Percentiles rank a stretch among this genome's conserved stretches.
Conservation (phyloP, 2,113 vertebrate species). For the Empidonax traillii region DNA sequence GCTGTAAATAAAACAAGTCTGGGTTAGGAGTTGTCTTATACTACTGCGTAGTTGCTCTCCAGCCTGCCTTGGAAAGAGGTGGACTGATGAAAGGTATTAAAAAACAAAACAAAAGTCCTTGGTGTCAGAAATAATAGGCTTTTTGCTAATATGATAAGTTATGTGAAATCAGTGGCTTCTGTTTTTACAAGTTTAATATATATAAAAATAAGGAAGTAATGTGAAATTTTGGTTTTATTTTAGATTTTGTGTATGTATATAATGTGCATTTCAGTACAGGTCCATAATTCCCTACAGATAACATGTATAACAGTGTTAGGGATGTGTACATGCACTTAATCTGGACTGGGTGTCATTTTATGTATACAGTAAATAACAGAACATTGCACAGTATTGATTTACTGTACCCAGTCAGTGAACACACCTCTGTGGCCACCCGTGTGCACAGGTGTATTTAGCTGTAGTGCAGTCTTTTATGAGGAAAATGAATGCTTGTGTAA, state of each 20-base stretch:
- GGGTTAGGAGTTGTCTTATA: background rate
- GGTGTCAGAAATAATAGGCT: background rate
- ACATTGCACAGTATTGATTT: background rate
- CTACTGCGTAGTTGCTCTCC: background rate
- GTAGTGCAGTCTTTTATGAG: background rate
- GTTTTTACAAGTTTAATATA: background rate
- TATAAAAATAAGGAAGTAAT: background rate
- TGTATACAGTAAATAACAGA: background rate
- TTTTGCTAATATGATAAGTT: background rate
- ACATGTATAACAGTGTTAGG: background rate
- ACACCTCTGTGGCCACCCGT: background rate
- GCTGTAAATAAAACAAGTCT: slow-evolving; percentile 32
- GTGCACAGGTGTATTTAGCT: background rate
- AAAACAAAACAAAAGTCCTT: background rate
- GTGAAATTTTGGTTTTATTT: background rate
- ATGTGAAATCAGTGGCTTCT: background rate
- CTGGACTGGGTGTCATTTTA: background rate
- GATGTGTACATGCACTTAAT: background rate
- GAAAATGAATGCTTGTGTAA: background rate
- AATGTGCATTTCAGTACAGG: background rate
- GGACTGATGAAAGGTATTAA: background rate
- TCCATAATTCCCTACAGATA: background rate
- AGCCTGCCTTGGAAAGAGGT: background rate
- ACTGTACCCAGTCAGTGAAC: background rate
- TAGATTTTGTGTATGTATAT: background rate